These are phyloP conservation scores for Pangasianodon hypophthalmus DNA, from an alignment of 2,113 vertebrate genomes.

Conservation along the genomic window DNA sequence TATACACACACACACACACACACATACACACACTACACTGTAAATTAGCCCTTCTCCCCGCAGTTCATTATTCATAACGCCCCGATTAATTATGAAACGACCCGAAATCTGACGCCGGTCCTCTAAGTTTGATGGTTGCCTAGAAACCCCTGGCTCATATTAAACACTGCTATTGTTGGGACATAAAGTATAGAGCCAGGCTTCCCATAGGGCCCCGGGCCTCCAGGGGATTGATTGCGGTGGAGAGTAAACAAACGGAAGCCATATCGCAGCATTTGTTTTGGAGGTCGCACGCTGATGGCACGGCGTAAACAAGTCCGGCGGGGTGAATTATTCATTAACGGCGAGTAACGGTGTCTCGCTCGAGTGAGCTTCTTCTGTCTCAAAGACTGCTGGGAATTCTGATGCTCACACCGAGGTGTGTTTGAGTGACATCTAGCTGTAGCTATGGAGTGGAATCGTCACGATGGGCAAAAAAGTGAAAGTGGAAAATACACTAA, in stretches of 20 bases:
- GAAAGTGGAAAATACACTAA: not conserved
- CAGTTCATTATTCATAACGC: slow-evolving; percentile 76
- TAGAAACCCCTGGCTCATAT: slow-evolving; percentile 73
- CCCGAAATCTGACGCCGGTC: slow-evolving; percentile 75
- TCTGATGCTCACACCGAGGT: no score
- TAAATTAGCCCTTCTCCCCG: slow-evolving; percentile 74
- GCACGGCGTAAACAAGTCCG: slow-evolving; percentile 68
- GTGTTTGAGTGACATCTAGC: not conserved
- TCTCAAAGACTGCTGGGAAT: not conserved
- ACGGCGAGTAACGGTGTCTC: slow-evolving; percentile 58
- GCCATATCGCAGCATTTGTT: slow-evolving; percentile 62
- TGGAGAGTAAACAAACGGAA: slow-evolving; percentile 66
- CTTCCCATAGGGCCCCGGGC: slow-evolving; percentile 54
- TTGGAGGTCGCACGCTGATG: slow-evolving; percentile 52
- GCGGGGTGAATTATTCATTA: slow-evolving; percentile 71
- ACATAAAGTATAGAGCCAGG: slow-evolving; percentile 63
- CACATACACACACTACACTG: slow-evolving; percentile 64
- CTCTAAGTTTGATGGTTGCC: slow-evolving; percentile 70
- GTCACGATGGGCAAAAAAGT: no score
- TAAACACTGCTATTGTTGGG: slow-evolving; percentile 73
- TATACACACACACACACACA: slow-evolving; percentile 23
- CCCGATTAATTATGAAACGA: slow-evolving; percentile 77
- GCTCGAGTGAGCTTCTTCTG: slow-evolving; percentile 59
- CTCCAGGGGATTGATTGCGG: slow-evolving; percentile 56
- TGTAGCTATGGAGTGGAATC: not conserved